Evolutionary conservation across 1,140 invertebrate species (phyloP).

Genomic region (Drosophila funebris): DNA sequence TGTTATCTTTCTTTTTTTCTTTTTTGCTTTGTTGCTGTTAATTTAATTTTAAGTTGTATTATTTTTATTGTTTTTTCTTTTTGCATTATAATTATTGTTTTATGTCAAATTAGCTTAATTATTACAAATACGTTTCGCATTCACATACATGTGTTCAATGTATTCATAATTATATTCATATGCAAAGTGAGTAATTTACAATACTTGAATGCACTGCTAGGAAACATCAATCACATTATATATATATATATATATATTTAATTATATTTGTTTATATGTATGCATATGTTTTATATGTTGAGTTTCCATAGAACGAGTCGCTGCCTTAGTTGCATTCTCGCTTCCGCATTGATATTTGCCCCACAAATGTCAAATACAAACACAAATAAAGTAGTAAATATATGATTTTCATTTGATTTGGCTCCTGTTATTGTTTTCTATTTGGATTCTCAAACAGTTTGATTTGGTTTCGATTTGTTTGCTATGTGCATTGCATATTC

Average conservation of each 20-base stretch:
- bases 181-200: constrained; percentile 39
- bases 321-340: constrained; percentile 17
- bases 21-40: no score
- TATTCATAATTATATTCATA: constrained; percentile 5
- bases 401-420: constrained; percentile 55
- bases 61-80: constrained; percentile 20
- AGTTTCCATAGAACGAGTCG: constrained; percentile 13
- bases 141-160: constrained; percentile 36
- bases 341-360: constrained; percentile 30
- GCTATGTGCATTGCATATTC: constrained; percentile 20
- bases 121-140: constrained; percentile 61
- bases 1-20: constrained; percentile 22
- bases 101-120: constrained; percentile 79
- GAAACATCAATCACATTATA: constrained; percentile 75
- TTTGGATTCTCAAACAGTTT: constrained; percentile 23
- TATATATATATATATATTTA: constrained; percentile 41
- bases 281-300: constrained; percentile 17
- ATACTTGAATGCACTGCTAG: constrained; percentile 52
- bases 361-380: constrained; percentile 12
- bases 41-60: constrained; percentile 17
- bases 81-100: constrained; percentile 77
- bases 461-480: constrained; percentile 9
- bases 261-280: constrained; percentile 28
- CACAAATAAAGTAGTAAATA: constrained; percentile 2
- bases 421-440: constrained; percentile 11